These are phyloP conservation scores for Xanthorhoe spadicearia DNA, from an alignment of 2,888 invertebrate species.

Conservation along the genomic window DNA sequence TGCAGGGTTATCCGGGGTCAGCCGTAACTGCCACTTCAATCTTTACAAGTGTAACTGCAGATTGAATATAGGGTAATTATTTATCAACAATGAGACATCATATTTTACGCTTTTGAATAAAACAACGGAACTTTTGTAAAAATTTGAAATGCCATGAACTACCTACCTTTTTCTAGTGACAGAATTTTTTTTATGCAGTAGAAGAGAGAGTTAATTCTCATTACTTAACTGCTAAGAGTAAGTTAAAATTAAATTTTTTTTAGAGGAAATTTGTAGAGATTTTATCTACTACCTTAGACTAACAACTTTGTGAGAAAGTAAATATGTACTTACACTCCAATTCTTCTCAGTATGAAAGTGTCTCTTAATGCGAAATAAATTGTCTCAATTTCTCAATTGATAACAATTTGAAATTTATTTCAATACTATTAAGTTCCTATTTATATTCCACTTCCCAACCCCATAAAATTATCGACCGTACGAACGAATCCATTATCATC, in stretches of 20 bases:
- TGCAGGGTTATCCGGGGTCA: constrained; percentile 41
- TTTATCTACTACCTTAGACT: too few relatives aligned
- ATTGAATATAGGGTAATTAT: constrained; percentile 6
- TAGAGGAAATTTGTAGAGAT: too few relatives aligned
- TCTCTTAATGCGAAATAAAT: background rate
- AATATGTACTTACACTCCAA: too few relatives aligned
- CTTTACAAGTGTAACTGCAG: constrained; percentile 43
- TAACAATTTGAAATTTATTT: background rate
- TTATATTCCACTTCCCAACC: background rate
- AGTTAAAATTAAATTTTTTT: too few relatives aligned
- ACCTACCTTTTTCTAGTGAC: too few relatives aligned
- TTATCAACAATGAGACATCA: constrained; percentile 15
- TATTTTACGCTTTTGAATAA: background rate
- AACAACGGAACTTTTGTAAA: background rate
- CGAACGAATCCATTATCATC: background rate
- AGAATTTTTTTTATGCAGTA: too few relatives aligned
- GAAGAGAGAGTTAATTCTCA: too few relatives aligned
- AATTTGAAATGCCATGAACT: too few relatives aligned
- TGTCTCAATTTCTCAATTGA: background rate
- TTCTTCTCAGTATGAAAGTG: background rate
- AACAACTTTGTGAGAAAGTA: too few relatives aligned
- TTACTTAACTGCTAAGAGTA: too few relatives aligned
- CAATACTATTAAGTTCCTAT: background rate
- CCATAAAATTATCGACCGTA: background rate
- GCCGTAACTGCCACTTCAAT: constrained; percentile 37